Evolutionary conservation across 2,797 vertebrate genomes (phyloP), one percentile per base, ranked within the genome.

Genomic region (Choloepus didactylus): DNA sequence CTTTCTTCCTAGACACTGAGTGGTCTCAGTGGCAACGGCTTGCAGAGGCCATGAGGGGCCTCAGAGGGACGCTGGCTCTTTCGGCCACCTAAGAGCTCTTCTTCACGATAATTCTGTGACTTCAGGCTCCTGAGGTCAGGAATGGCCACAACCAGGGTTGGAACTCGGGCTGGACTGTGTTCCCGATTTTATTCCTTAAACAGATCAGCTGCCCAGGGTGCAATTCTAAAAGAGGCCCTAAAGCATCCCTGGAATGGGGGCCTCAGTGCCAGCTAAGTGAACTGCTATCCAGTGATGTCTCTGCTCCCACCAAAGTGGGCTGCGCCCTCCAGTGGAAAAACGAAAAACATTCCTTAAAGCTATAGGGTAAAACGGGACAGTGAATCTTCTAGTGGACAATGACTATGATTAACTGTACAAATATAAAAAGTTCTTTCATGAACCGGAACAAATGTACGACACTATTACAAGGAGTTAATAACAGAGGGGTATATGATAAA

Each of bases 211-310:
- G 9, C 18, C 12, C 29, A 23, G 18, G 54, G 12, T 8, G 6
- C 7, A 5, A 10, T 41, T 81, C 92, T 67, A 49, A 76, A 62
- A 51, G 41, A 59, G 41, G 11, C n/a, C 35, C 46, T 31, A 14
- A 19, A 31, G 29, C 18, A 6, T n/a, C 38, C 46, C n/a, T 16
- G 27, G 5, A 38, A 46, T 18, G n/a, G 51, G 35, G 31, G 62
- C 51, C 29, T 16, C 5, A 0, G 44, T n/a, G 16, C 29, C 25
- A 29, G 1, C 46, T 31, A 9, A 76, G 15, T 10, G 23, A 9
- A 29, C 4, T 0, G 9, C 75, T 10, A 3, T 19, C 6, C 1
- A 72, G 38, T 7, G 46, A 38, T 62, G 0, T 35, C 35, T 41
- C 66, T 11, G 14, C 14, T 72, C 79, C 66, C 29, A 6, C 89